phyloP scores from a whole-genome alignment of 1,140 invertebrate genomes.

The Macrotrachela quadricornifera region DNA sequence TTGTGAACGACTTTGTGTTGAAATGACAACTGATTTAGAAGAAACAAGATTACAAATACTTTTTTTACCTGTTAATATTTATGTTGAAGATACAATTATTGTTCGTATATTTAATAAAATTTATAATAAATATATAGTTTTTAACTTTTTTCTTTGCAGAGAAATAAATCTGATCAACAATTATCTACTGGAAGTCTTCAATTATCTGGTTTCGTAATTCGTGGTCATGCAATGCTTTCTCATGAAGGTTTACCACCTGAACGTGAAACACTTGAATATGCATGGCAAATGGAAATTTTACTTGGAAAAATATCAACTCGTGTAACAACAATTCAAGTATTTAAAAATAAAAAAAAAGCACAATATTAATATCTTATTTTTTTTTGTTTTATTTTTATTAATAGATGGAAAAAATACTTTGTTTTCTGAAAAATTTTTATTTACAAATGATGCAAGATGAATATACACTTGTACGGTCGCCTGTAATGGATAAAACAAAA shows the following conservation, averaged over 20 bases:
- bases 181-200: slow-evolving; percentile 33
- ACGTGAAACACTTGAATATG: slow-evolving; percentile 84
- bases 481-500: background rate
- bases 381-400: no score
- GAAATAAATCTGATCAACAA: no score
- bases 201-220: slow-evolving; percentile 62
- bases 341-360: no score
- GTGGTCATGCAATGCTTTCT: slow-evolving; percentile 92
- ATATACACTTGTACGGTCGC: background rate
- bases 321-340: slow-evolving; percentile 34
- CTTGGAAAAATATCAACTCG: slow-evolving; percentile 37
- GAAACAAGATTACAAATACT: slow-evolving; percentile 74
- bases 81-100: slow-evolving; percentile 19
- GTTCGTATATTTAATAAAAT: no score
- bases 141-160: no score
- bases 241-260: slow-evolving; percentile 58
- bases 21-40: slow-evolving; percentile 75
- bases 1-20: slow-evolving; percentile 73
- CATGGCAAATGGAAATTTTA: slow-evolving; percentile 50
- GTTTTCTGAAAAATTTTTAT: no score
- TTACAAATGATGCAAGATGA: background rate
- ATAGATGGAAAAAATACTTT: no score
- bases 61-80: slow-evolving; percentile 51
- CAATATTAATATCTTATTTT: no score
- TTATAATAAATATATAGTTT: no score